Evolutionary conservation across 2,797 vertebrate species (phyloP), one percentile per base, ranked within the genome.

Genomic region (Glossophaga mutica): DNA sequence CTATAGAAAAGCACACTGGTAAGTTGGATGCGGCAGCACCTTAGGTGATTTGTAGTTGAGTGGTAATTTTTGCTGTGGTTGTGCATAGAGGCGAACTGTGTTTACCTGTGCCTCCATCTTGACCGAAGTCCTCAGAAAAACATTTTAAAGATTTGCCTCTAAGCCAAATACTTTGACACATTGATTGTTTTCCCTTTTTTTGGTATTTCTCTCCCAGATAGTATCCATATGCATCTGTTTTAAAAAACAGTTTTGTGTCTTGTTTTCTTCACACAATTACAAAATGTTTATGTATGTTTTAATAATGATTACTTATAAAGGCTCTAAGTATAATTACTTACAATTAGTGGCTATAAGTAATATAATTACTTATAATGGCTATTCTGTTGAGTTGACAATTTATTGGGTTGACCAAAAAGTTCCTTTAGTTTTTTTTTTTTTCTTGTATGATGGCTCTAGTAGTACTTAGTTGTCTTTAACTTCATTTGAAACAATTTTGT

Each of bases 131-230:
- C 29, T 65, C 59, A 65, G 59, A 65, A 65, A 65, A 65, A 65
- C 14, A 32, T 65, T 65, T 65, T 52, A 9, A 96, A 87, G 46
- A 50, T 84, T 92, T 94, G 42, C 37, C 39, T 91, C 42, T 88
- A 65, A 88, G 32, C 52, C 67, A 95, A 39, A 50, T 79, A 55
- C 24, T 94, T 92, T 12, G 86, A 87, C 6, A 50, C 18, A 71
- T 46, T 74, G 77, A 68, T 81, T 91, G 52, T 83, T 89, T 94
- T 94, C 22, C 50, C 32, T 34, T 87, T 90, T 90, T 59, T 39
- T 39, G 9, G 32, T 19, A 32, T 94, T 86, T 90, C 15, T 88
- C 32, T 85, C 77, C 15, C 29, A 70, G 32, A 19, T 21, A n/a
- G 82, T 90, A 39, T 83, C 48, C 26, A 42, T 87, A n/a, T 65